Percentiles rank a stretch among this genome's conserved stretches.
Evolutionary conservation across 2,888 invertebrate genomes (phyloP).

Genomic region (Mallateleia sp.): DNA sequence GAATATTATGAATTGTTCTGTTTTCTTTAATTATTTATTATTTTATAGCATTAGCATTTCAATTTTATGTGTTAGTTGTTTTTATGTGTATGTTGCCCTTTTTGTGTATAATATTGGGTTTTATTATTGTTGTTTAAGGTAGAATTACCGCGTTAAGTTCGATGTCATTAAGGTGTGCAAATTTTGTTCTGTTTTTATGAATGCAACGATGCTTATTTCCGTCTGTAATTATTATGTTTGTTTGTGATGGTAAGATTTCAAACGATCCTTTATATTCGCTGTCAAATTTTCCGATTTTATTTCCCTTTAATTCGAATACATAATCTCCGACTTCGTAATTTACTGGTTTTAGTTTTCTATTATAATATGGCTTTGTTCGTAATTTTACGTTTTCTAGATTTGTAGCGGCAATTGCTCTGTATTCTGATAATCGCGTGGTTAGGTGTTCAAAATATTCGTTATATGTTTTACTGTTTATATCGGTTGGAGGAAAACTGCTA

Average conservation of each 20-base stretch:
- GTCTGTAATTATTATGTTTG: background rate
- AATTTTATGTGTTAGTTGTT: too few relatives aligned
- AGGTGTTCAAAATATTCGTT: background rate
- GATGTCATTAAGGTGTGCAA: background rate
- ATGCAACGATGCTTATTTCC: background rate
- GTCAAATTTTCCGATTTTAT: conserved; percentile 13
- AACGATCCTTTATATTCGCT: background rate
- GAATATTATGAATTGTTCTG: too few relatives aligned
- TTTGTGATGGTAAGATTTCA: background rate
- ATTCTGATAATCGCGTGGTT: background rate
- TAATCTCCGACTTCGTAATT: conserved; percentile 1
- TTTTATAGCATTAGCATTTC: too few relatives aligned
- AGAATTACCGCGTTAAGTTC: background rate
- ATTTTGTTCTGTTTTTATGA: background rate
- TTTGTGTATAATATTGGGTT: too few relatives aligned
- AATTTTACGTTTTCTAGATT: background rate
- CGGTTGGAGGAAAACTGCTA: background rate
- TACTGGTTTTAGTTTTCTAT: background rate
- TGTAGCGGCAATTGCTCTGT: conserved; percentile 1
- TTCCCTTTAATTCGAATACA: conserved; percentile 8
- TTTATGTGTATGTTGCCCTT: too few relatives aligned
- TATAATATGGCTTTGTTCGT: conserved; percentile 14
- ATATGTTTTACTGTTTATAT: conserved; percentile 10
- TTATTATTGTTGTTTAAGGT: too few relatives aligned
- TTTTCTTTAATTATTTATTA: too few relatives aligned